These are phyloP conservation scores for Scaptomyza montana DNA, from an alignment of 1,140 invertebrate species.

Conservation along the genomic window DNA sequence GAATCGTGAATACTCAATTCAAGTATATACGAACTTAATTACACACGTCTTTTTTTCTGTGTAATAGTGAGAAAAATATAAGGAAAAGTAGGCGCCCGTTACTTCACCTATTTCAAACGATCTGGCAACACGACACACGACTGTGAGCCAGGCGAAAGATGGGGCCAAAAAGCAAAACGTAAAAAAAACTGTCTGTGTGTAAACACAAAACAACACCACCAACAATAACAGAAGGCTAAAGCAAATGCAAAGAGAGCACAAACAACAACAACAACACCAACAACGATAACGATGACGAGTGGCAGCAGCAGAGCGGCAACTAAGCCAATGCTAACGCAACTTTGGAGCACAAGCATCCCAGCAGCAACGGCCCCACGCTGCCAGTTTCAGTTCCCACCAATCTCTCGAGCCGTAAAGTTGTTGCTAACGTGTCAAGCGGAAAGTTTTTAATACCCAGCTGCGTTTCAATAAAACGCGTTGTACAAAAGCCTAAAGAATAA, in stretches of 20 bases:
- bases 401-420: slow-evolving; percentile 63
- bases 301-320: slow-evolving; percentile 37
- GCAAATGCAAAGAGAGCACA: slow-evolving; percentile 13
- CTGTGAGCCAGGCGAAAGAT: slow-evolving; percentile 61
- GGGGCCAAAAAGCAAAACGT: slow-evolving; percentile 61
- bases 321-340: slow-evolving; percentile 33
- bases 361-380: slow-evolving; percentile 18
- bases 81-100: background rate
- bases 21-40: too few relatives aligned
- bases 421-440: slow-evolving; percentile 65
- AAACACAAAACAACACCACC: slow-evolving; percentile 45
- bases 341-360: slow-evolving; percentile 43
- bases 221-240: slow-evolving; percentile 8
- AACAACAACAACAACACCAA: slow-evolving; percentile 21
- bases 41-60: too few relatives aligned
- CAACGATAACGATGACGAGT: slow-evolving; percentile 29
- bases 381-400: slow-evolving; percentile 63
- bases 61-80: slow-evolving; percentile 22
- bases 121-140: slow-evolving; percentile 47
- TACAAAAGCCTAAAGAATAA: slow-evolving; percentile 10
- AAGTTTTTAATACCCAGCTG: slow-evolving; percentile 35
- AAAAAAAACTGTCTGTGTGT: slow-evolving; percentile 49
- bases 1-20: too few relatives aligned
- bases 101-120: slow-evolving; percentile 15
- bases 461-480: slow-evolving; percentile 35